These are phyloP conservation scores for Mythimna vitellina DNA, from an alignment of 2,888 invertebrate genomes.

Conservation along the genomic window DNA sequence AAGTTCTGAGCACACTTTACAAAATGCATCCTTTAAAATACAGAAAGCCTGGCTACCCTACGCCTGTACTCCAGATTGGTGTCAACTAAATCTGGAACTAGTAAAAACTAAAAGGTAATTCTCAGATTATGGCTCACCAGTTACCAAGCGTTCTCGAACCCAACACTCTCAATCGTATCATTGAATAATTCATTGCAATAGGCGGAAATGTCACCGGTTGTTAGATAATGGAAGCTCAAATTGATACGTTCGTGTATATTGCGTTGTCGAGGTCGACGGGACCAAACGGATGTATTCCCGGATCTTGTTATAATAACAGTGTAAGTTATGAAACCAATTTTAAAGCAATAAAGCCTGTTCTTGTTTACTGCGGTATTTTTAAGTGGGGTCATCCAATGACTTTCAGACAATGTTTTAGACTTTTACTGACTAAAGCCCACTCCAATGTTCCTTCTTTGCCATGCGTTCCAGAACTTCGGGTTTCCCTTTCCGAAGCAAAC, in stretches of 20 bases:
- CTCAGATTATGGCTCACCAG: background rate
- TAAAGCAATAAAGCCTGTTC: background rate
- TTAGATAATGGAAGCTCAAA: conserved; percentile 34
- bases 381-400: too few relatives aligned
- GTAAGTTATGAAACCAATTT: background rate
- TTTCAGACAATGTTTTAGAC: too few relatives aligned
- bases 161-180: conserved; percentile 33
- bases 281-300: conserved; percentile 55
- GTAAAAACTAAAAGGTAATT: background rate
- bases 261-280: conserved; percentile 45
- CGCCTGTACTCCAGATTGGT: too few relatives aligned
- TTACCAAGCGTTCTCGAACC: conserved; percentile 21
- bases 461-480: too few relatives aligned
- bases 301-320: conserved; percentile 25
- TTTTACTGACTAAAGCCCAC: too few relatives aligned
- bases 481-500: too few relatives aligned
- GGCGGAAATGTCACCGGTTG: conserved; percentile 57
- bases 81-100: too few relatives aligned
- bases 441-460: too few relatives aligned
- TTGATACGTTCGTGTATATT: conserved; percentile 12
- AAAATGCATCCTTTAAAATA: too few relatives aligned
- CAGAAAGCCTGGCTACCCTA: too few relatives aligned
- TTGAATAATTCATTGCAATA: conserved; percentile 52
- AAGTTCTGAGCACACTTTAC: too few relatives aligned
- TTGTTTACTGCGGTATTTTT: too few relatives aligned